A percentile compares a stretch with the other conserved stretches of the same genome.
These are phyloP conservation scores for Drosophila nr. perissopoda DNA, from an alignment of 2,888 invertebrate species.

Conservation along the genomic window DNA sequence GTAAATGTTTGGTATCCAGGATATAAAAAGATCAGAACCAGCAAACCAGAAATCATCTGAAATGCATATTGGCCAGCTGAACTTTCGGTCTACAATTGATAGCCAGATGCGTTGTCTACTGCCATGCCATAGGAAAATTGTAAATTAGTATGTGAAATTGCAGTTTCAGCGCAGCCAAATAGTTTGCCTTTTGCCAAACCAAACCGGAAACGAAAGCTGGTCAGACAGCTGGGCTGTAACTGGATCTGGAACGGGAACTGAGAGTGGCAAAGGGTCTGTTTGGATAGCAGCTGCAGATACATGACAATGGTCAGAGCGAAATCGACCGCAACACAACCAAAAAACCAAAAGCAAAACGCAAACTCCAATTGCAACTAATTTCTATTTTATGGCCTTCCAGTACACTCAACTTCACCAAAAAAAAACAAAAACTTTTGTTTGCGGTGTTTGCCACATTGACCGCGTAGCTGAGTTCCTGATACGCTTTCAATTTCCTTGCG, in stretches of 20 bases:
- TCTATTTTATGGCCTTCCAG: slow-evolving; percentile 68
- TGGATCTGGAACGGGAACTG: background rate
- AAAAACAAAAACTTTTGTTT: slow-evolving; percentile 57
- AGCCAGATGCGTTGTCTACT: slow-evolving; percentile 20
- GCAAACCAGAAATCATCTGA: slow-evolving; percentile 41
- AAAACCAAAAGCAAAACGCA: slow-evolving; percentile 75
- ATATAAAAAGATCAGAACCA: slow-evolving; percentile 11
- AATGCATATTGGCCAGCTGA: slow-evolving; percentile 31
- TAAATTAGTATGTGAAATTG: slow-evolving; percentile 73
- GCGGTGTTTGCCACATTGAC: slow-evolving; percentile 67
- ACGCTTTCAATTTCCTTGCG: slow-evolving; percentile 76
- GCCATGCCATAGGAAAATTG: slow-evolving; percentile 47
- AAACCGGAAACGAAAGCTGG: slow-evolving; percentile 64
- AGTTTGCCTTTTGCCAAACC: slow-evolving; percentile 65
- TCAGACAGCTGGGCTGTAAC: slow-evolving; percentile 9
- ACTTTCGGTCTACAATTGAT: slow-evolving; percentile 32
- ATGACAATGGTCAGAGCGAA: slow-evolving; percentile 48
- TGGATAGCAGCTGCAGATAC: slow-evolving; percentile 48
- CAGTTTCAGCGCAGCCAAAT: slow-evolving; percentile 54
- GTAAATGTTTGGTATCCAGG: background rate
- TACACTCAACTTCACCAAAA: slow-evolving; percentile 18
- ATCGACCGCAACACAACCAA: slow-evolving; percentile 69
- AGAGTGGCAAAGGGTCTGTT: slow-evolving; percentile 13
- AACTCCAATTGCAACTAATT: slow-evolving; percentile 79
- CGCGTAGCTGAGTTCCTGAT: slow-evolving; percentile 68